Percentiles rank a stretch among this genome's conserved stretches.
Evolutionary conservation across 1,140 invertebrate species (phyloP).

Genomic region (Neodiprion virginianus): DNA sequence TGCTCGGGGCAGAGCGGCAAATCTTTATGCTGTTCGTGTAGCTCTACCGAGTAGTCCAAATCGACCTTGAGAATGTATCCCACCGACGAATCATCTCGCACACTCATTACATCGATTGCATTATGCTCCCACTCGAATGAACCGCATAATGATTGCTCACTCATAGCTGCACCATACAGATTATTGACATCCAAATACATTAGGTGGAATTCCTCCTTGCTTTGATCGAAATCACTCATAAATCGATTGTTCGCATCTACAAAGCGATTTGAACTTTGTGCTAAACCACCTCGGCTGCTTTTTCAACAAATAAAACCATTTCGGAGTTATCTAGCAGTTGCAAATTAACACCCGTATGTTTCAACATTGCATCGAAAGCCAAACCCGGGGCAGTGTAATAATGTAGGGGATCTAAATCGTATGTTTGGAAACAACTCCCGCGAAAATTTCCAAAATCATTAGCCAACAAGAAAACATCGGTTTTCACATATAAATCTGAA

Average conservation of each 20-base stretch:
- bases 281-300: slow-evolving; percentile 48
- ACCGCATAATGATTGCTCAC: slow-evolving; percentile 47
- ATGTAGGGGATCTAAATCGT: slow-evolving; percentile 39
- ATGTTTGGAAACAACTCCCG: slow-evolving; percentile 33
- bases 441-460: slow-evolving; percentile 56
- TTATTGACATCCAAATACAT: slow-evolving; percentile 64
- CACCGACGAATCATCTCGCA: slow-evolving; percentile 33
- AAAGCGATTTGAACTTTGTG: slow-evolving; percentile 30
- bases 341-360: slow-evolving; percentile 52
- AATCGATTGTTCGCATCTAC: slow-evolving; percentile 53
- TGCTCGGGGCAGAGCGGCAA: slow-evolving; percentile 59
- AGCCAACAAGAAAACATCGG: slow-evolving; percentile 51
- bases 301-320: slow-evolving; percentile 41
- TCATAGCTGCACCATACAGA: slow-evolving; percentile 63
- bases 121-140: slow-evolving; percentile 55
- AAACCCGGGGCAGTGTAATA: no score
- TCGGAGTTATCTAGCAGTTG: slow-evolving; percentile 46
- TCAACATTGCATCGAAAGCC: slow-evolving; percentile 13
- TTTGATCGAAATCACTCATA: slow-evolving; percentile 53
- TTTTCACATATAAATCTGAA: slow-evolving; percentile 56
- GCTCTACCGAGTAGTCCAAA: slow-evolving; percentile 31
- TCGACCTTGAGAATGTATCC: slow-evolving; percentile 57
- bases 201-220: slow-evolving; percentile 42
- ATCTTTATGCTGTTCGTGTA: slow-evolving; percentile 39
- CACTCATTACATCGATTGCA: slow-evolving; percentile 46